Evolutionary conservation across 2,888 invertebrate species (phyloP).

Genomic region (Arge pagana): DNA sequence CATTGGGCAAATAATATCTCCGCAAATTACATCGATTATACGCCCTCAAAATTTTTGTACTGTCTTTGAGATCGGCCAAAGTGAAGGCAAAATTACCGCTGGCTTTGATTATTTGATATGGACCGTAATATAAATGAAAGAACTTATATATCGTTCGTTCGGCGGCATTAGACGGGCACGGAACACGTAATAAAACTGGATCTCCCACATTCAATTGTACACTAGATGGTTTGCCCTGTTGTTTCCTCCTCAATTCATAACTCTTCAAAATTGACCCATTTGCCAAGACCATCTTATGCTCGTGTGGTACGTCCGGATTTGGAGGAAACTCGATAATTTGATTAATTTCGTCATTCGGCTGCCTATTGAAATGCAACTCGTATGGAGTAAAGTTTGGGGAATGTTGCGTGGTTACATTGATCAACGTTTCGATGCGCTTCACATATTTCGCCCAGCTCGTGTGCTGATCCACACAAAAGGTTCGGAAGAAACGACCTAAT

Average conservation of each 20-base stretch:
- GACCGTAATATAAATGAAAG: no score
- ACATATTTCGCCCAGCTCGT: constrained; percentile 11
- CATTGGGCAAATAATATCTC: no score
- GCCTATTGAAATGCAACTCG: neutral
- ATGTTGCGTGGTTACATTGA: constrained; percentile 13
- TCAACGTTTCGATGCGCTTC: neutral
- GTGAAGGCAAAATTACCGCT: no score
- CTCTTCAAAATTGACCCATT: no score
- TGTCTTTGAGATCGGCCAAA: no score
- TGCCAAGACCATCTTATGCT: no score
- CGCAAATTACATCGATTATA: no score
- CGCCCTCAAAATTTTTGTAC: no score
- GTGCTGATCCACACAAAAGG: constrained; percentile 10
- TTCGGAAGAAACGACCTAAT: constrained; percentile 17
- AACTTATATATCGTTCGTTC: no score
- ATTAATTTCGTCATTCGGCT: neutral
- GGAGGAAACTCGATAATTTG: neutral
- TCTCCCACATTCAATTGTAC: neutral
- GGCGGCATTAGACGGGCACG: no score
- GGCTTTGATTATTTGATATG: no score
- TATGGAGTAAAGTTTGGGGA: neutral
- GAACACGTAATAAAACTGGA: neutral
- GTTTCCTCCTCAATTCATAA: neutral
- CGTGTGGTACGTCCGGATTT: no score
- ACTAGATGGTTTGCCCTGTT: neutral